Evolutionary conservation across 2,888 invertebrate species (phyloP).

Genomic region (Ashinkailepas kermadecensis): DNA sequence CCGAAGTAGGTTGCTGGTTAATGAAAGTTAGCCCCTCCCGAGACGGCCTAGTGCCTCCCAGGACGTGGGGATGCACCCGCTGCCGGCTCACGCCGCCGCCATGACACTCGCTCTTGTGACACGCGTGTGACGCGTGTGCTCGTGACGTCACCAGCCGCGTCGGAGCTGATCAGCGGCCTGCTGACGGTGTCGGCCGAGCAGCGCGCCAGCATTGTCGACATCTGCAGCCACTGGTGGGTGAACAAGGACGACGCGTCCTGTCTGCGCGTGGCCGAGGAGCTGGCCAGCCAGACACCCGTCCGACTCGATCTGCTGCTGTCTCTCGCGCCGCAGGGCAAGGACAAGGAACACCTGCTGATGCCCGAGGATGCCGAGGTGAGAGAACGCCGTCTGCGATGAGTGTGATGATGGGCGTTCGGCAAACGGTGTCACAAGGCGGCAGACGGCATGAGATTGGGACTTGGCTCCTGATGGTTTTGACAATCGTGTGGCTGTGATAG

Average conservation of each 20-base stretch:
- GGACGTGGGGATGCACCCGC: too few species aligned
- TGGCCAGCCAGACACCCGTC: constrained; percentile 85
- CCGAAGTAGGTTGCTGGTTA: too few species aligned
- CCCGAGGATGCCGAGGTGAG: constrained; percentile 33
- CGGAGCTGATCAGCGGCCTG: constrained; percentile 88
- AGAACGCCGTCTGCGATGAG: too few species aligned
- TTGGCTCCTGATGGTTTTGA: too few species aligned
- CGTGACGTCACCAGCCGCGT: constrained; percentile 60
- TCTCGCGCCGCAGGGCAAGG: constrained; percentile 49
- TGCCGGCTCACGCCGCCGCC: too few species aligned
- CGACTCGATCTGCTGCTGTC: constrained; percentile 77
- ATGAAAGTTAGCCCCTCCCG: too few species aligned
- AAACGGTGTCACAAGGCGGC: too few species aligned
- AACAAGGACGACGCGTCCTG: constrained; percentile 75
- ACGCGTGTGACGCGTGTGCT: neutral
- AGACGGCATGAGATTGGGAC: too few species aligned
- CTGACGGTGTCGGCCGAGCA: constrained; percentile 82
- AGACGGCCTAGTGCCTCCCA: too few species aligned
- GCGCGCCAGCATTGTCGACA: constrained; percentile 85
- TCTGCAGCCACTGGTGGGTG: constrained; percentile 96
- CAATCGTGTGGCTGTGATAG: too few species aligned
- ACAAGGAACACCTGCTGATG: constrained; percentile 34
- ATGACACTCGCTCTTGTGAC: too few species aligned
- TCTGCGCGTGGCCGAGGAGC: constrained; percentile 72
- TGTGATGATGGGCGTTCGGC: too few species aligned